Percentiles rank a stretch among this genome's conserved stretches.
Evolutionary conservation across 2,797 vertebrate genomes (phyloP).

Genomic region (Chelonia mydas): DNA sequence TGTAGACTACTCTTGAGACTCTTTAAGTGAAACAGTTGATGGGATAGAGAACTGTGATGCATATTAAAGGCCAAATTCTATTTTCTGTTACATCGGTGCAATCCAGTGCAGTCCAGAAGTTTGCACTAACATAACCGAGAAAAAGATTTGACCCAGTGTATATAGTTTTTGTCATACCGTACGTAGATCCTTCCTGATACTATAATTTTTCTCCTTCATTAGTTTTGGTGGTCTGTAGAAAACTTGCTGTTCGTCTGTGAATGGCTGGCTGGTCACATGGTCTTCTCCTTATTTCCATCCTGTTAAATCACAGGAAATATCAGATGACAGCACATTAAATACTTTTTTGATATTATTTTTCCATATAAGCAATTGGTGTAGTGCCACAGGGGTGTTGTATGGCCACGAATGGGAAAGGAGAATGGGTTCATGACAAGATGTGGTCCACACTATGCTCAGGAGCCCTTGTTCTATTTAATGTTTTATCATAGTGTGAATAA

Average conservation of each 20-base stretch:
- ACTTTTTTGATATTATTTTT: slow-evolving; percentile 1
- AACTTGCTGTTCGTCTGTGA: not conserved
- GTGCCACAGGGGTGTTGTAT: not conserved
- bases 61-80: not conserved
- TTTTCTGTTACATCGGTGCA: not conserved
- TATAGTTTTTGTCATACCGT: slow-evolving; percentile 2
- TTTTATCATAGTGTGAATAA: slow-evolving; percentile 36
- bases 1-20: not conserved
- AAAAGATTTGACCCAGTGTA: not conserved
- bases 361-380: not conserved
- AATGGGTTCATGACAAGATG: slow-evolving; percentile 1
- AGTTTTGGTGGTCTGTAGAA: slow-evolving; percentile 41
- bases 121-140: not conserved
- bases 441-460: not conserved
- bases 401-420: not conserved
- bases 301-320: slow-evolving; percentile 19
- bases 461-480: slow-evolving; percentile 9
- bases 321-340: not conserved
- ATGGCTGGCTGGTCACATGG: slow-evolving; percentile 10
- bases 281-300: not conserved
- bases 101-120: not conserved
- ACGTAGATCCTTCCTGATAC: slow-evolving; percentile 4
- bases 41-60: not conserved
- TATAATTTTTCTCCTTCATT: slow-evolving; percentile 31
- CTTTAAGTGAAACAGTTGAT: not conserved